These are phyloP conservation scores for Papilio dardanus DNA, from an alignment of 1,140 invertebrate species.

Conservation along the genomic window DNA sequence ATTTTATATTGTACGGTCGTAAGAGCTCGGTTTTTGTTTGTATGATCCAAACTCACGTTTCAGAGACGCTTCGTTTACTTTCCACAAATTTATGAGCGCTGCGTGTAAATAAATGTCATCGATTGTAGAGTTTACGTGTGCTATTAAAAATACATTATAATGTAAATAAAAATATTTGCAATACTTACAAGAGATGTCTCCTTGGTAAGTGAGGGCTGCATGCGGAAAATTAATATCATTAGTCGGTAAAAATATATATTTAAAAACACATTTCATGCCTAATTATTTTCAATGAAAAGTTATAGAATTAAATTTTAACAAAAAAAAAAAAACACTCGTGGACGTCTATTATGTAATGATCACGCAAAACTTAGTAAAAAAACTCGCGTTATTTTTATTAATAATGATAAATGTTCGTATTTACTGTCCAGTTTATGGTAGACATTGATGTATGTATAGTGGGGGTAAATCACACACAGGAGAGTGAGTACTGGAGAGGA, in stretches of 20 bases:
- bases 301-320: neutral
- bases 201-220: slow-evolving; percentile 82
- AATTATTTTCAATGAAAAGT: neutral
- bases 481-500: no score
- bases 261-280: slow-evolving; percentile 14
- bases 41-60: slow-evolving; percentile 69
- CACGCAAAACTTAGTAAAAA: no score
- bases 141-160: neutral
- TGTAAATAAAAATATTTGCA: no score
- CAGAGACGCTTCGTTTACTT: slow-evolving; percentile 77
- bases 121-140: neutral
- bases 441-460: neutral
- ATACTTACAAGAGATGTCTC: no score
- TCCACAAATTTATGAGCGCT: slow-evolving; percentile 77
- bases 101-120: slow-evolving; percentile 58
- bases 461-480: slow-evolving; percentile 34
- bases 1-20: neutral
- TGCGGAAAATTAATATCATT: slow-evolving; percentile 75
- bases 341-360: no score
- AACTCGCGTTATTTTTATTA: neutral
- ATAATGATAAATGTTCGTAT: neutral
- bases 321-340: no score
- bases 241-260: slow-evolving; percentile 53
- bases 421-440: neutral
- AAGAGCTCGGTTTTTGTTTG: neutral